phyloP scores from a whole-genome alignment of 1,140 invertebrate species.

The Zaprionus africanus region DNA sequence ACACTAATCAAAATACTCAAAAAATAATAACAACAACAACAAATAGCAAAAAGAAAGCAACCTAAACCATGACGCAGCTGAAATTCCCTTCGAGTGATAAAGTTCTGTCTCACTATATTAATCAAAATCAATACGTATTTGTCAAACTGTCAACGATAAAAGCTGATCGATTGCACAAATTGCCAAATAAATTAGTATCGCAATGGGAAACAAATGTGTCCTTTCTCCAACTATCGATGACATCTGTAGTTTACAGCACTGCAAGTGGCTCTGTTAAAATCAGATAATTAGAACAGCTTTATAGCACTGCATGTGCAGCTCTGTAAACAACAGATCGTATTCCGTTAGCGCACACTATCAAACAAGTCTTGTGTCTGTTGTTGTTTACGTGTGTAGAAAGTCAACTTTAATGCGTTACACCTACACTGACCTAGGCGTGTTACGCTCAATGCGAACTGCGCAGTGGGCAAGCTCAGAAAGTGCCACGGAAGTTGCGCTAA shows the following conservation, averaged over 20 bases:
- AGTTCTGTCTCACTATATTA: background rate
- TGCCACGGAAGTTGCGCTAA: slow-evolving; percentile 76
- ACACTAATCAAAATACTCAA: slow-evolving; percentile 39
- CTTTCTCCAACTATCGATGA: background rate
- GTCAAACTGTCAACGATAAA: slow-evolving; percentile 4
- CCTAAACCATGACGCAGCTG: background rate
- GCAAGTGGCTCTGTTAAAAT: background rate
- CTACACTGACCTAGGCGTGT: slow-evolving; percentile 1
- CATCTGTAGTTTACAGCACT: background rate
- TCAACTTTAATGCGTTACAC: slow-evolving; percentile 1
- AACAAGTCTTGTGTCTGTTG: background rate
- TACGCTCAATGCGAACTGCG: slow-evolving; percentile 10
- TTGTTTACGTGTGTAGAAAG: background rate
- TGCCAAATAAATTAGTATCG: background rate
- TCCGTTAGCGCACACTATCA: background rate
- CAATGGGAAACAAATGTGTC: background rate
- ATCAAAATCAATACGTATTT: background rate
- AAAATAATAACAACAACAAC: slow-evolving; percentile 24
- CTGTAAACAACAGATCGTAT: background rate
- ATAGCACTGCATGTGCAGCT: background rate
- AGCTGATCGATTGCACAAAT: background rate
- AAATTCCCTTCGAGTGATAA: slow-evolving; percentile 13
- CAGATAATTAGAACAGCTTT: background rate
- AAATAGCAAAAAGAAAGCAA: background rate
- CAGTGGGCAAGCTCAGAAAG: slow-evolving; percentile 41